Base-by-base conservation (phyloP, 2,113 vertebrate species). In the Eurystomus gularis region DNA sequence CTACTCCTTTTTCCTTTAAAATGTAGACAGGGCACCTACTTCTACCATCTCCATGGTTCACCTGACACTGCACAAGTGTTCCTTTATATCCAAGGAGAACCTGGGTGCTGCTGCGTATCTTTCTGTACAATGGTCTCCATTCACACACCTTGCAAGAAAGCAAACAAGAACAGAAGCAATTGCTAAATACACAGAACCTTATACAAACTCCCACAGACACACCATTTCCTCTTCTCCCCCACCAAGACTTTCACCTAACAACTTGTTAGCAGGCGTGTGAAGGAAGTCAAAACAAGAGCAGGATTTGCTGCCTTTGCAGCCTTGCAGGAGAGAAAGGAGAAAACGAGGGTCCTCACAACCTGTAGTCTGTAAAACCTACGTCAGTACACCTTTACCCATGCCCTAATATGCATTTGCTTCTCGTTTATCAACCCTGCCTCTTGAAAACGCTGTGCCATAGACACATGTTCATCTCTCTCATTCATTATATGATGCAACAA, bases 81-180 rank as follows among this genome's bases (percentile, higher is more conserved):
- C 57, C 73, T 86, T 93, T 85, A 28, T 89, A 65, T 28, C 25
- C 52, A 51, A 21, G 51, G 35, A 44, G 29, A 64, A 92, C 65
- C 57, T 75, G 48, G 23, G 39, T 2, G 7, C 82, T 25, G 6
- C 44, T 40, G 13, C 37, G 5, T 25, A 17, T 57, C 46, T 12
- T 66, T 48, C 10, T 3, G 8, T 57, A 83, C 86, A 89, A 92
- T 64, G 68, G 44, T 54, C 65, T 75, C 70, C n/a, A 64, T 92
- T 96, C 91, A 93, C 49, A 40, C 0, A 0, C 61, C 48, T 87
- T 4, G 1, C 7, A 16, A 90, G 21, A 51, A 82, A 69, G 66
- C 75, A 94, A 90, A 93, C 57, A 76, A 84, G 25, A 61, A 78
- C 89, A 66, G 25, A 65, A 49, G 57, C 37, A 78, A 46, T 46